phyloP scores from a whole-genome alignment of 2,113 vertebrate species.

The Melospiza georgiana region DNA sequence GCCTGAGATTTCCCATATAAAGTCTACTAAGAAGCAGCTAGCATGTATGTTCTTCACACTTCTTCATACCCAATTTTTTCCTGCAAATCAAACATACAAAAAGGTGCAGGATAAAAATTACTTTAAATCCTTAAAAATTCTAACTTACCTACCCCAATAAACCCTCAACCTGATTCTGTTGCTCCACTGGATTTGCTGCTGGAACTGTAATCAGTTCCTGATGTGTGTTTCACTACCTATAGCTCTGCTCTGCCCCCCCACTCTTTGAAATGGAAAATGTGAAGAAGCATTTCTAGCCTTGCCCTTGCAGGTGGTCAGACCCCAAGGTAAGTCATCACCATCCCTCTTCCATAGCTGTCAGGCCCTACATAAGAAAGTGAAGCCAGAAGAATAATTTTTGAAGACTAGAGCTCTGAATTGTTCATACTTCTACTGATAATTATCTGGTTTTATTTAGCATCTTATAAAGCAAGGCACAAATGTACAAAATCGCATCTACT shows the following conservation, averaged over 20 bases:
- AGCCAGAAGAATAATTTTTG: constrained; percentile 47
- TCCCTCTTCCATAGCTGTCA: neutral
- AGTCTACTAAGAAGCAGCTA: neutral
- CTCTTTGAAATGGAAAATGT: neutral
- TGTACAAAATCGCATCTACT: constrained; percentile 41
- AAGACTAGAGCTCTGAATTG: constrained; percentile 23
- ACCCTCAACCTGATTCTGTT: neutral
- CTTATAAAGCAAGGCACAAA: constrained; percentile 69
- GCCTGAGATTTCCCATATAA: neutral
- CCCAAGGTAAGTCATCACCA: neutral
- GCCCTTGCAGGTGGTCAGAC: neutral
- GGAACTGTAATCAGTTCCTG: neutral
- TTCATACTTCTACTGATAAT: constrained; percentile 14
- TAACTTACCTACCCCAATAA: neutral
- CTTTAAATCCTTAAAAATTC: neutral
- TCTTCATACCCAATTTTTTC: neutral
- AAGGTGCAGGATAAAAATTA: neutral
- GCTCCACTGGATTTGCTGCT: neutral
- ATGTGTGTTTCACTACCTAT: neutral
- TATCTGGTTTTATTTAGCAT: constrained; percentile 30
- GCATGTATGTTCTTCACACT: neutral
- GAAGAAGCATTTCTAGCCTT: constrained; percentile 7
- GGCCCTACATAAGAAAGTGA: neutral
- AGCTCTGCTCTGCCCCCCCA: neutral
- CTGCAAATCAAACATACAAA: neutral